Conservation (phyloP, 2,888 invertebrate species). For the Sinodicranocentrus sp. region DNA sequence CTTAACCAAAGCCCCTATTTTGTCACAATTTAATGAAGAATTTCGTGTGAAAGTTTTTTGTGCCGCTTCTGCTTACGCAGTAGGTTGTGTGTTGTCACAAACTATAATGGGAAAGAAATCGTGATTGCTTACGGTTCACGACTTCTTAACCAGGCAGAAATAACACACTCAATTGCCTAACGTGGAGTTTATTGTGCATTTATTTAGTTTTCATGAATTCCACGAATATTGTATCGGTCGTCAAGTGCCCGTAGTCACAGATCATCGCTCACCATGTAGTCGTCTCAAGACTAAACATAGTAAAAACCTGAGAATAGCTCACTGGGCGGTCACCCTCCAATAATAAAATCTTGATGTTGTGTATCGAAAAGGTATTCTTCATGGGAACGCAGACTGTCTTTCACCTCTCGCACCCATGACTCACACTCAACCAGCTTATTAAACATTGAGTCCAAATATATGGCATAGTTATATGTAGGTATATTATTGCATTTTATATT, state of each 20-base stretch:
- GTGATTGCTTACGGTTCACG: neutral
- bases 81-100: neutral
- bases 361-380: no score
- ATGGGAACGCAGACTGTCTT: no score
- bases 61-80: neutral
- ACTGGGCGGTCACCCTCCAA: no score
- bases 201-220: constrained; percentile 1
- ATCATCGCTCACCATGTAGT: constrained; percentile 25
- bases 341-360: no score
- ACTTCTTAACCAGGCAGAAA: neutral
- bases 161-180: neutral
- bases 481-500: no score
- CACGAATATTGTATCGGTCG: neutral
- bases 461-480: no score
- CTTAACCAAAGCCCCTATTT: constrained; percentile 22
- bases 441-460: no score
- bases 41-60: neutral
- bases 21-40: constrained; percentile 20
- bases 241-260: neutral
- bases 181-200: neutral
- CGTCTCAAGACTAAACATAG: no score
- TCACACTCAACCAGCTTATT: no score
- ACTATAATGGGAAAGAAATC: no score
- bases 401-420: no score
- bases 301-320: no score